phyloP scores from a whole-genome alignment of 2,113 vertebrate genomes.

The Lophotis ruficrista region DNA sequence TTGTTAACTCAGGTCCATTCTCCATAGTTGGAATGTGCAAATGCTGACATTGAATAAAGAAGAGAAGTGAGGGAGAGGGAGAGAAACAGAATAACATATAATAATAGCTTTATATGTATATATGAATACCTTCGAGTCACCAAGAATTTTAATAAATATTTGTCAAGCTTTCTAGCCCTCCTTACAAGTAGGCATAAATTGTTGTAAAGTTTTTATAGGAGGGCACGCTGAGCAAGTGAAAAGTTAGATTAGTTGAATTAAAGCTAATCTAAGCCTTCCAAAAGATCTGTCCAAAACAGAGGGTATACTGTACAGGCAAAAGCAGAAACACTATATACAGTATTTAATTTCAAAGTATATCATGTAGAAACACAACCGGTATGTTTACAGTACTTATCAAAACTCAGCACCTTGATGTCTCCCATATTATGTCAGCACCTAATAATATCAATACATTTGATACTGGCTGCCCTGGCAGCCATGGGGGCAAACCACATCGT shows the following conservation, averaged over 20 bases:
- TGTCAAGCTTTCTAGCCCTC: neutral
- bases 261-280: neutral
- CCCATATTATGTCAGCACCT: neutral
- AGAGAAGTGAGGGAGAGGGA: neutral
- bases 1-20: conserved; percentile 77
- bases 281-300: neutral
- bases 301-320: neutral
- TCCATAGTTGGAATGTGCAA: conserved; percentile 82
- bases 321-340: neutral
- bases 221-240: neutral
- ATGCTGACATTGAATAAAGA: conserved; percentile 61
- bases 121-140: neutral
- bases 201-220: neutral
- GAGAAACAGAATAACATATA: neutral
- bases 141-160: neutral
- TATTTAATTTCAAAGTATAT: neutral
- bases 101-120: neutral
- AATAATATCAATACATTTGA: neutral
- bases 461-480: neutral
- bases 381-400: neutral
- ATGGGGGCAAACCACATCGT: neutral
- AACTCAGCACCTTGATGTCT: neutral
- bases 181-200: neutral
- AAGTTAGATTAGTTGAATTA: neutral
- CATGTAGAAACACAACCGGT: neutral